These are phyloP conservation scores for Cyrtorhinus lividipennis DNA, from an alignment of 1,140 invertebrate genomes.

Conservation along the genomic window DNA sequence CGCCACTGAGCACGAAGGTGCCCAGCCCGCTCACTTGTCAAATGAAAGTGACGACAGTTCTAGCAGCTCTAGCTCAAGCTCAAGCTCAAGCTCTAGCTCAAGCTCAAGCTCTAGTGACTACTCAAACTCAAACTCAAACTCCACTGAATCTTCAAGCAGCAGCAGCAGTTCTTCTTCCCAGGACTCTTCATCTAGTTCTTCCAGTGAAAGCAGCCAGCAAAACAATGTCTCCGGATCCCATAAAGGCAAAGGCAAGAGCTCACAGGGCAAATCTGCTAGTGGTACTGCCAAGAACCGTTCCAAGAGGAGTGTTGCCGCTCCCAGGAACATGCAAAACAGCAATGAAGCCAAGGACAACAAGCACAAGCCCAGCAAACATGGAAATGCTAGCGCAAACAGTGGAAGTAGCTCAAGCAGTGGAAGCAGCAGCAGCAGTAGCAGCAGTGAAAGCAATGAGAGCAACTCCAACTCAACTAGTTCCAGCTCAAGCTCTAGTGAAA, in stretches of 20 bases:
- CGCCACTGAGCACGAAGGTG: slow-evolving; percentile 13
- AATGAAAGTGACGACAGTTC: neutral
- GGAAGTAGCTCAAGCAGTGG: slow-evolving; percentile 4
- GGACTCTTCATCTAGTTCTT: neutral
- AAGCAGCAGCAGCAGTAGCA: slow-evolving; percentile 14
- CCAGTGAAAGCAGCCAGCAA: neutral
- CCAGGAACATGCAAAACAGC: neutral
- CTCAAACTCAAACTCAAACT: neutral
- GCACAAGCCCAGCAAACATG: neutral
- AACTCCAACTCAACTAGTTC: slow-evolving; percentile 11
- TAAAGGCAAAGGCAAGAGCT: neutral
- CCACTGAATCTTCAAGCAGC: slow-evolving; percentile 1
- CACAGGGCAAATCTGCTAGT: too few species aligned
- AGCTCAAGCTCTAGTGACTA: slow-evolving; percentile 15
- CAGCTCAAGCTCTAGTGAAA: slow-evolving; percentile 13
- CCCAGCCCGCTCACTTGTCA: slow-evolving; percentile 14
- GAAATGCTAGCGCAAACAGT: neutral
- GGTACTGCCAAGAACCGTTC: neutral
- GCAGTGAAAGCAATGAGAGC: slow-evolving; percentile 10
- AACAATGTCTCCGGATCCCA: neutral
- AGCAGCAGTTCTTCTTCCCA: slow-evolving; percentile 15
- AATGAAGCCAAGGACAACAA: neutral
- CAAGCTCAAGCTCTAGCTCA: slow-evolving; percentile 17
- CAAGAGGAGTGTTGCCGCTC: neutral
- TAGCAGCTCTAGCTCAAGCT: slow-evolving; percentile 24